Evolutionary conservation across 1,140 invertebrate species (phyloP), one percentile per base, ranked within the genome.

Genomic region (Notospermus geniculatus): DNA sequence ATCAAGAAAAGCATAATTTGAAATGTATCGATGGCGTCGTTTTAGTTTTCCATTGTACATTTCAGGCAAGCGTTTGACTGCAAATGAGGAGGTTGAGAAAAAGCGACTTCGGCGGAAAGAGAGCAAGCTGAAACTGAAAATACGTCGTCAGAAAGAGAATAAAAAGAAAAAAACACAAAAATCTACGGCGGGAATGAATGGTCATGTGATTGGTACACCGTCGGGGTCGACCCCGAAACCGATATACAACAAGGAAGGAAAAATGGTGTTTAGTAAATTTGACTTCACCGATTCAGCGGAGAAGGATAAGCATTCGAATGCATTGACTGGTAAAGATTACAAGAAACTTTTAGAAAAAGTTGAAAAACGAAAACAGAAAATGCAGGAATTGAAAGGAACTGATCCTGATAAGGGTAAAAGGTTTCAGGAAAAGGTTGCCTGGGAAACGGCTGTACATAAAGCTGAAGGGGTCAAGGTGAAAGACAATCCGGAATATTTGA

Each of bases 261-360:
- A 90, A 81, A 86, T 92, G 77, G 89, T 91, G 11, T 92, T 90
- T 75, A 90, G 88, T 55, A 91, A 91, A 80, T 90, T 92, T 84
- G 89, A 91, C 70, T 91, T 91, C 78, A 66, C 73, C 2, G 70
- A 68, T 28, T 85, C 86, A 74, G 25, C 77, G 71, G 73, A 65
- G 80, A 57, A 76, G 76, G 23, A 79, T 74, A 75, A 64, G 81
- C 86, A 70, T 39, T 68, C 62, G 15, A 67, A 64, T 28, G 85
- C 89, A 75, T 85, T 88, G 0, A 64, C 57, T 22, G 75, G 76
- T 2, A 80, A 80, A 66, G 74, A 81, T 57, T 82, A 77, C 64
- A 89, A 89, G 73, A 87, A 87, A 78, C 79, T 89, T 28, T 77
- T 92, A 45, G 82, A 89, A 73, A 84, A 88, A 63, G 71, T 91